Percentiles rank a stretch among this genome's conserved stretches.
These are phyloP conservation scores for Bedellia somnulentella DNA, from an alignment of 2,888 invertebrate species.

Conservation along the genomic window DNA sequence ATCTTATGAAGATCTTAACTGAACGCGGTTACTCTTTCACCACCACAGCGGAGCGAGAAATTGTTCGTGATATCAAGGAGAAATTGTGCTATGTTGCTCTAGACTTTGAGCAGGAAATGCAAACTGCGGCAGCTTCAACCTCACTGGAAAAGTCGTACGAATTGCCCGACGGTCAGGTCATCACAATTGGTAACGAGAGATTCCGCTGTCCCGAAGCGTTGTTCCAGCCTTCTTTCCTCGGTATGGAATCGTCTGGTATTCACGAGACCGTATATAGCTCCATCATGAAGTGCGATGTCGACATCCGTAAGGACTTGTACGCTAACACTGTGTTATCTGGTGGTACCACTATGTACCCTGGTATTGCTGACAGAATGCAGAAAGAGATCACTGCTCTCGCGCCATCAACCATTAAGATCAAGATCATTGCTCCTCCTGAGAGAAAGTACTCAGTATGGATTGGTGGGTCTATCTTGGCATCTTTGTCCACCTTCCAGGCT, in stretches of 20 bases:
- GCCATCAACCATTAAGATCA: conserved; percentile 89
- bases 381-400: too few relatives aligned
- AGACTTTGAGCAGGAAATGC: conserved; percentile 98
- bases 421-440: conserved; percentile 94
- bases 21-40: conserved; percentile 90
- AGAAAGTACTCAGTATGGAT: too few relatives aligned
- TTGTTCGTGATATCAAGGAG: too few relatives aligned
- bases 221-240: conserved; percentile 89
- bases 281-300: too few relatives aligned
- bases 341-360: too few relatives aligned
- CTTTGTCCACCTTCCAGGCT: conserved; percentile 89
- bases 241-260: conserved; percentile 88
- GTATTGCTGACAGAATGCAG: too few relatives aligned
- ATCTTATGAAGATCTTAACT: conserved; percentile 92
- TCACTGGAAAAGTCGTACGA: conserved; percentile 93
- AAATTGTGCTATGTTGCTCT: too few relatives aligned
- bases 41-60: conserved; percentile 91
- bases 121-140: conserved; percentile 87
- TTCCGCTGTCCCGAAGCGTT: conserved; percentile 89
- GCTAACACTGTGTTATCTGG: too few relatives aligned
- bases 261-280: conserved; percentile 92
- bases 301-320: too few relatives aligned
- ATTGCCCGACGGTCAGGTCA: too few relatives aligned
- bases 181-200: conserved; percentile 85
- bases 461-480: conserved; percentile 94